Conservation (phyloP, 2,888 invertebrate species). For the Aporophyla lueneburgensis region DNA sequence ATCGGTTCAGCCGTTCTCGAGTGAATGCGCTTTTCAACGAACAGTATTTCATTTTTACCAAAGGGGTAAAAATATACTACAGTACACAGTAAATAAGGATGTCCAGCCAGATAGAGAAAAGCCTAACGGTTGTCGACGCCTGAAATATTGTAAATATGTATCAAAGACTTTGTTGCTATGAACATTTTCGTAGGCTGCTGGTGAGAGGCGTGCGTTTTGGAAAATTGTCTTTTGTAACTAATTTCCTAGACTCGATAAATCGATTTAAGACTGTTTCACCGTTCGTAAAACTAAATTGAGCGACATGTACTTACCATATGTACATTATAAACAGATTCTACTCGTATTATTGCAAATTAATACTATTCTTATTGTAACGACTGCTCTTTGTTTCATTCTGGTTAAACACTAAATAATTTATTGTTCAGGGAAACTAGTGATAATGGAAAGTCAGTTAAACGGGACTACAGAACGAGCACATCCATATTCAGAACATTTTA, state of each 20-base stretch:
- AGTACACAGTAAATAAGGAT: neutral
- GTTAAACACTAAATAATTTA: neutral
- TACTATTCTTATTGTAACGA: neutral
- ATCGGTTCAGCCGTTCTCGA: too few species aligned
- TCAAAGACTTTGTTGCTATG: neutral
- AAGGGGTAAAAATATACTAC: neutral
- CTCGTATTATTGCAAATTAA: neutral
- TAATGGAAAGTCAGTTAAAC: neutral
- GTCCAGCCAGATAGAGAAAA: neutral
- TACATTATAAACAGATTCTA: neutral
- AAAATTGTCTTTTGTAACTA: neutral
- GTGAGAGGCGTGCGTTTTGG: neutral
- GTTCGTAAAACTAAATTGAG: too few species aligned
- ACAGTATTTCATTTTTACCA: too few species aligned
- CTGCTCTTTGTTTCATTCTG: neutral
- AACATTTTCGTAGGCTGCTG: neutral
- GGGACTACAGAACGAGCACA: neutral
- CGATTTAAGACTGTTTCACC: too few species aligned
- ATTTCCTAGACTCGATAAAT: too few species aligned
- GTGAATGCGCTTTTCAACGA: too few species aligned
- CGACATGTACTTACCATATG: too few species aligned
- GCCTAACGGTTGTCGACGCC: neutral
- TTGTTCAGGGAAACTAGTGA: slow-evolving; percentile 9
- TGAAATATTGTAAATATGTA: neutral
- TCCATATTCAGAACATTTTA: neutral